Conservation (phyloP, 2,113 vertebrate species). For the Paramormyrops kingsleyae region DNA sequence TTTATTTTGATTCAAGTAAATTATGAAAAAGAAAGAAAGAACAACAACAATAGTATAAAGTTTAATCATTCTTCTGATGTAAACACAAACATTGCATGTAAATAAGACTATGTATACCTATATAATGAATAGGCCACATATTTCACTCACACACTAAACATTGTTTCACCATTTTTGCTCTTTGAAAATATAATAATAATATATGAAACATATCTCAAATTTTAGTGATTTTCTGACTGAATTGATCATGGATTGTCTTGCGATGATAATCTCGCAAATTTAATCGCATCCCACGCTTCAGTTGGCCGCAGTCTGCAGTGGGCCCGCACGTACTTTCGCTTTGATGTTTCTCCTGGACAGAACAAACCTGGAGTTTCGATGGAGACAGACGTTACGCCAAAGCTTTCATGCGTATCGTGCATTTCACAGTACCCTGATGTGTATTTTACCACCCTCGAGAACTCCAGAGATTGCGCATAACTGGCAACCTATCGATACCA, state of each 20-base stretch:
- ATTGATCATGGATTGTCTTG: not conserved
- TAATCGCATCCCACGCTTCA: conserved; percentile 4
- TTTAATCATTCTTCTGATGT: not conserved
- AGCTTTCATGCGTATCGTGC: not conserved
- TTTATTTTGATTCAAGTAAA: not conserved
- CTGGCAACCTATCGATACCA: not conserved
- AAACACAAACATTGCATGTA: not conserved
- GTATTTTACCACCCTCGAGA: not conserved
- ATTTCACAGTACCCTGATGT: not conserved
- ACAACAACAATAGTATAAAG: not conserved
- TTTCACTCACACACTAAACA: not conserved
- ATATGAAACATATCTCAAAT: not conserved
- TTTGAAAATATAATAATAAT: not conserved
- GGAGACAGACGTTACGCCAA: not conserved
- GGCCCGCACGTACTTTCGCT: conserved; percentile 1
- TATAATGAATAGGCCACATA: not conserved
- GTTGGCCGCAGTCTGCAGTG: conserved; percentile 23
- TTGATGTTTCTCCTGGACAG: conserved; percentile 26
- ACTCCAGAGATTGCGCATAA: not conserved
- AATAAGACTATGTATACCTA: not conserved
- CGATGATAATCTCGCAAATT: not conserved
- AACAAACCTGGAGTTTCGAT: conserved; percentile 12
- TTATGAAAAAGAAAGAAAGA: not conserved
- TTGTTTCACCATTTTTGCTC: not conserved
- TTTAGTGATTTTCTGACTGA: not conserved